Base-by-base conservation (phyloP, 2,888 invertebrate genomes). In the Cosmia pyralina region DNA sequence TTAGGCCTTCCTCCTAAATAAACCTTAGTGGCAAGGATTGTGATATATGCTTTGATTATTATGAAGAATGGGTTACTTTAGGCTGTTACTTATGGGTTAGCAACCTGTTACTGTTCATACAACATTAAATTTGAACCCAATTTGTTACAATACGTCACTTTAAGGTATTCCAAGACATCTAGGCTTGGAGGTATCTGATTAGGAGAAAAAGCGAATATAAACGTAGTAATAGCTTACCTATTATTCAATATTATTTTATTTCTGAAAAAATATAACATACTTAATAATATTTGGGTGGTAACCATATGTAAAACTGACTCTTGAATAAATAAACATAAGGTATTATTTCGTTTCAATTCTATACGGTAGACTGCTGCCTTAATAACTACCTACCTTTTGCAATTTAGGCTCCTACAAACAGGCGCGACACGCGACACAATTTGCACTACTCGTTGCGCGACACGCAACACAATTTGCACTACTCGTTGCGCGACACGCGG, bases 1-100 rank as follows among this genome's bases (percentile, higher is more conserved):
- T 83, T 76, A 80, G 85, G 69, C 41, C 7, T 7, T n/a, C n/a
- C 34, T 57, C 62, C 58, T 75, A 66, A 83, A 75, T 83, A 73
- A 74, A 72, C 62, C 50, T 72, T 74, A 65, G 55, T 53, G 59
- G 52, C 17, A 59, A 62, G 44, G 69, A 53, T 63, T 48, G 48
- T 68, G 57, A 72, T 68, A 60, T 57, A 73, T 48, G 67, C 59
- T 66, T 65, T 63, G 71, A 71, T 84, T 78, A 67, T 48, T 55
- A 68, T 69, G 64, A 72, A 72, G 46, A 76, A 84, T 70, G 17
- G n/a, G 71, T 80, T 69, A 76, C 55, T 81, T 69, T 41, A n/a
- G 15, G 13, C 17, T 22, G 50, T 69, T 57, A 48, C 41, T 69
- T 46, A 60, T 67, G 46, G 50, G 69, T 72, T 46, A 63, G 67